Evolutionary conservation across 2,797 vertebrate species (phyloP).

Genomic region (Fratercula arctica): DNA sequence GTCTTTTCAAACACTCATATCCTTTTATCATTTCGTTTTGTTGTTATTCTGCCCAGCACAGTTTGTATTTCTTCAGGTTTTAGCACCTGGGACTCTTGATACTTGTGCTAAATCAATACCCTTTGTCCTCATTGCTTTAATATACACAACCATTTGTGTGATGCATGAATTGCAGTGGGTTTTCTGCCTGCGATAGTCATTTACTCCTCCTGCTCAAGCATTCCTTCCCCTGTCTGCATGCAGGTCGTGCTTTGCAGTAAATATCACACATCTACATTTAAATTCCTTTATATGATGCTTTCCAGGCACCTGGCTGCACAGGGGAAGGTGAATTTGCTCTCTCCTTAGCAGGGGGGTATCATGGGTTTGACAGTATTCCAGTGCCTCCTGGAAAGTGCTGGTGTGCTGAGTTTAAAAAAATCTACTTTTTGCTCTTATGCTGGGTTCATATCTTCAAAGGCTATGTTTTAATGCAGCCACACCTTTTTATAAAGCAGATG

Average conservation of each 20-base stretch:
- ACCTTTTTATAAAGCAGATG: background rate
- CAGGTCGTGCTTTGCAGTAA: background rate
- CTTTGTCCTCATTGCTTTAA: constrained; percentile 73
- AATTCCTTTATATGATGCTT: background rate
- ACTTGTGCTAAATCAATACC: constrained; percentile 72
- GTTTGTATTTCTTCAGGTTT: constrained; percentile 71
- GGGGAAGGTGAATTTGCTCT: background rate
- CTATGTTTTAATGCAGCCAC: background rate
- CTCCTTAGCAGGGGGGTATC: background rate
- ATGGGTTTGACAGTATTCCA: background rate
- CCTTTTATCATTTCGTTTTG: constrained; percentile 73
- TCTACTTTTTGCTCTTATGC: background rate
- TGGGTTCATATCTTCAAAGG: background rate
- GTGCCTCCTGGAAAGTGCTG: background rate
- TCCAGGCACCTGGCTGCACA: background rate
- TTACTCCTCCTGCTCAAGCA: constrained; percentile 43
- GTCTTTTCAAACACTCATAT: constrained; percentile 72
- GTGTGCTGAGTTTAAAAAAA: background rate
- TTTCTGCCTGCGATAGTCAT: constrained; percentile 54
- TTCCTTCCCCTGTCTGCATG: background rate
- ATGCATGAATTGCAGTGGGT: constrained; percentile 69
- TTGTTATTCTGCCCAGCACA: constrained; percentile 65
- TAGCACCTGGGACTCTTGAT: constrained; percentile 70
- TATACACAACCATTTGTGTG: constrained; percentile 71
- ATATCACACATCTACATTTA: constrained; percentile 36